Conservation (phyloP, 2,797 vertebrate species). For the Mycteria americana region DNA sequence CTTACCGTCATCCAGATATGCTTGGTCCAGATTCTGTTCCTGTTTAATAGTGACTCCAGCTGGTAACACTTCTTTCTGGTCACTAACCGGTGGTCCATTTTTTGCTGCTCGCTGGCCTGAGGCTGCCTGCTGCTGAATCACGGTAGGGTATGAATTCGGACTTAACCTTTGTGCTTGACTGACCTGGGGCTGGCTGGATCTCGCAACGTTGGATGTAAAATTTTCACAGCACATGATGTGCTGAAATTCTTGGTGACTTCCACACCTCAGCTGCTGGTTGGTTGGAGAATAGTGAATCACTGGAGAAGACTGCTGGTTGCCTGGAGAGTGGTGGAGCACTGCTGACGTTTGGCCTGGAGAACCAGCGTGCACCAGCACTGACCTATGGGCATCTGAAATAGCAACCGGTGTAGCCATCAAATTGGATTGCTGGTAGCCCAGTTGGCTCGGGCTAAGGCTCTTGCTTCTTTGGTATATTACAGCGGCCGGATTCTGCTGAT, state of each 20-base stretch:
- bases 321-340: constrained; percentile 69
- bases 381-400: constrained; percentile 88
- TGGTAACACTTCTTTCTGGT: constrained; percentile 79
- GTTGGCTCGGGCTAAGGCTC: constrained; percentile 82
- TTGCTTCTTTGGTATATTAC: constrained; percentile 89
- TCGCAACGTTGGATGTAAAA: constrained; percentile 72
- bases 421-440: constrained; percentile 82
- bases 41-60: constrained; percentile 92
- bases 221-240: constrained; percentile 91
- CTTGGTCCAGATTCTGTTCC: constrained; percentile 96
- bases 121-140: constrained; percentile 92
- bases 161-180: constrained; percentile 76
- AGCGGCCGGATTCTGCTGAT: constrained; percentile 86
- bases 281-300: constrained; percentile 91
- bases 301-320: constrained; percentile 73
- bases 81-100: constrained; percentile 77
- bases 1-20: constrained; percentile 99
- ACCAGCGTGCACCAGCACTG: constrained; percentile 91
- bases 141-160: constrained; percentile 84
- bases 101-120: constrained; percentile 74
- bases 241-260: constrained; percentile 83
- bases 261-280: constrained; percentile 86
- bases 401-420: constrained; percentile 73
- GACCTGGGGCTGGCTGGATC: constrained; percentile 73
- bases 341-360: constrained; percentile 81